phyloP scores from a whole-genome alignment of 2,888 invertebrate species.

The Apotomis capreana region DNA sequence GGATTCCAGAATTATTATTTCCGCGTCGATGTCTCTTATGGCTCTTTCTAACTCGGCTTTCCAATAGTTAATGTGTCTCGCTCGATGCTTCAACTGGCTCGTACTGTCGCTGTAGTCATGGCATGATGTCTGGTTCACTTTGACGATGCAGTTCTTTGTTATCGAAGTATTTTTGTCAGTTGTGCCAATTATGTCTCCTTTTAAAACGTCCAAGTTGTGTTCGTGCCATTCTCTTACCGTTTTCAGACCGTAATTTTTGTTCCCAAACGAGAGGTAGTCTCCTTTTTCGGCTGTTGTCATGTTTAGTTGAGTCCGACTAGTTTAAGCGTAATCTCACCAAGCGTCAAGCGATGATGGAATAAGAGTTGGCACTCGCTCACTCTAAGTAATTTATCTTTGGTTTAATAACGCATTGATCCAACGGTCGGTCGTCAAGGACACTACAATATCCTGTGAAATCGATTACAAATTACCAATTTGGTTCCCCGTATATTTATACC shows the following conservation, averaged over 20 bases:
- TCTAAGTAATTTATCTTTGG: no score
- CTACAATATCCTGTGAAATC: conserved; percentile 3
- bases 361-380: neutral
- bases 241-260: conserved; percentile 63
- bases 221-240: conserved; percentile 70
- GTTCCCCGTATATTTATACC: neutral
- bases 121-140: conserved; percentile 75
- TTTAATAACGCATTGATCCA: conserved; percentile 1
- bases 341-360: neutral
- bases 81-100: conserved; percentile 69
- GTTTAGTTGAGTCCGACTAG: conserved; percentile 27
- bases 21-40: conserved; percentile 72
- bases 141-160: conserved; percentile 75
- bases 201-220: conserved; percentile 67
- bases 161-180: conserved; percentile 73
- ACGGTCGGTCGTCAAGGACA: conserved; percentile 13
- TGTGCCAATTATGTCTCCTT: conserved; percentile 72
- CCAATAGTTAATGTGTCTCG: conserved; percentile 77
- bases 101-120: conserved; percentile 72
- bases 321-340: neutral
- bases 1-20: conserved; percentile 67
- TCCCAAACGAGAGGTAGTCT: conserved; percentile 69
- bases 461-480: neutral
- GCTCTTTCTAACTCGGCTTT: conserved; percentile 74
- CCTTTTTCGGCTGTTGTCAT: conserved; percentile 67